Evolutionary conservation across 2,113 vertebrate species (phyloP).

Genomic region (Petromus typicus): DNA sequence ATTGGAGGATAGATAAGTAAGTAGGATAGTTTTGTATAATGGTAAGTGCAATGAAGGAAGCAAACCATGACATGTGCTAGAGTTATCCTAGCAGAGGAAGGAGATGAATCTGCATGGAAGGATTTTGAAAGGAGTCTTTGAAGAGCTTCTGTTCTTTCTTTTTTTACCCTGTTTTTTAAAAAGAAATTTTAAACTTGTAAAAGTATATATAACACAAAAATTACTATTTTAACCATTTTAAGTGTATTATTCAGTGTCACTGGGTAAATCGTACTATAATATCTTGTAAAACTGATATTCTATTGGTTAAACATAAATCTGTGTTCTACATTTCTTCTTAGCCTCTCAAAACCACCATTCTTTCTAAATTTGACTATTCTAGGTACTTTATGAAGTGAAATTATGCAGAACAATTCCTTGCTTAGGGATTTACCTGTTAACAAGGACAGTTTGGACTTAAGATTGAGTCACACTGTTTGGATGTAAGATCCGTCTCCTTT

Average conservation of each 20-base stretch:
- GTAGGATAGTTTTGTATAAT: neutral
- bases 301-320: neutral
- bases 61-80: neutral
- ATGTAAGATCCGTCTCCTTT: neutral
- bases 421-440: neutral
- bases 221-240: neutral
- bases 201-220: neutral
- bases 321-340: neutral
- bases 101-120: neutral
- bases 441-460: neutral
- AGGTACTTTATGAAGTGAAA: neutral
- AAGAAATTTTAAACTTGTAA: neutral
- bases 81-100: neutral
- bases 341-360: neutral
- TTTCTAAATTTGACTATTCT: neutral
- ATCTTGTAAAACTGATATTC: neutral
- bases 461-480: neutral
- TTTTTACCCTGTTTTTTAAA: neutral
- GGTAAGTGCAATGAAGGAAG: neutral
- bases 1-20: neutral
- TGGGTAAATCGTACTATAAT: neutral
- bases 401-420: neutral
- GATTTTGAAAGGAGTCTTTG: constrained; percentile 9
- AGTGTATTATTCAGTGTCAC: neutral
- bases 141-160: neutral